Evolutionary conservation across 2,888 invertebrate genomes (phyloP), one percentile per base, ranked within the genome.

Genomic region (Amphipyra berbera): DNA sequence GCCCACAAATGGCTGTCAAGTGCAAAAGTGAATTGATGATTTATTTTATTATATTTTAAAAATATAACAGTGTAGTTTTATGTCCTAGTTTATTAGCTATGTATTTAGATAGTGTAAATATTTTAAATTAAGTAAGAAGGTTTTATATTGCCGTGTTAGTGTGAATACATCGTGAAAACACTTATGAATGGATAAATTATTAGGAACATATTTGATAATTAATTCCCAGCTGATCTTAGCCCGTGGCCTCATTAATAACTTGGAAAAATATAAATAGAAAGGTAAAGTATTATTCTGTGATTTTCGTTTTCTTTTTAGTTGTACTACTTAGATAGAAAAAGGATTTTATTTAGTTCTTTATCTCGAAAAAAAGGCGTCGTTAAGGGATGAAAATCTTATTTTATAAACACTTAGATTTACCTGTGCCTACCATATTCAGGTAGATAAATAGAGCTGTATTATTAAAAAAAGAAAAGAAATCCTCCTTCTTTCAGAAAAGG

Each of bases 1-100:
- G 89, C 92, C 92, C 87, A 87, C 84, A 76, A 88, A 90, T 90
- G 88, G 87, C 89, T 89, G 90, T 90, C 90, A 87, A 87, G 82
- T 81, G 77, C 76, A 76, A 79, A 71, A 82, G 73, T 64, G 76
- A 76, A 69, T 66, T 78, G 53, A 72, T 73, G 78, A 79, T 76
- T 72, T 78, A 77, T 76, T 81, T 78, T 77, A 74, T 56, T 70
- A 64, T 66, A 74, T 67, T 72, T 67, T 72, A 63, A 66, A 75
- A 62, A 64, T 58, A 46, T 27, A 50, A 41, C 46, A 46, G 14
- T 7, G 30, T 68, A 52, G 38, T 55, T 67, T 62, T 61, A 63
- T 74, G 61, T 61, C 44, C 6, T 59, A 71, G 46, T 52, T 44
- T 69, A 67, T 56, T 76, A 61, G 55, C 48, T 41, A 74, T 76